phyloP scores from a whole-genome alignment of 2,113 vertebrate species.

The Pachypanchax playfairii region DNA sequence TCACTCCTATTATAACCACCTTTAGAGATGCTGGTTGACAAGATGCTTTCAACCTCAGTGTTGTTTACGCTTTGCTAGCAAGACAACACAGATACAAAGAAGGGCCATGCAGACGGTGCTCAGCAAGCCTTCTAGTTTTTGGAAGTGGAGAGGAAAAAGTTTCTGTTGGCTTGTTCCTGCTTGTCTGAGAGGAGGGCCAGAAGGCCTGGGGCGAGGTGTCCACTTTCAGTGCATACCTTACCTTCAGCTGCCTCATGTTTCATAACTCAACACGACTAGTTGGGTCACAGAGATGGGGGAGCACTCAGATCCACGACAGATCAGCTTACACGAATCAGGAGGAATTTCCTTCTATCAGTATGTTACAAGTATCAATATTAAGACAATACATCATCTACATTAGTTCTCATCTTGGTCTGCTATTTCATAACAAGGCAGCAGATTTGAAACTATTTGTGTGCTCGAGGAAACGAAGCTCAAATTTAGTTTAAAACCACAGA shows the following conservation, averaged over 20 bases:
- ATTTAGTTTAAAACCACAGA: constrained; percentile 26
- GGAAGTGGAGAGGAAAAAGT: constrained; percentile 45
- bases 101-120: constrained; percentile 25
- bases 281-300: constrained; percentile 73
- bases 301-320: constrained; percentile 54
- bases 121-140: constrained; percentile 63
- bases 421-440: constrained; percentile 36
- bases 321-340: constrained; percentile 71
- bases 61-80: constrained; percentile 47
- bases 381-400: constrained; percentile 65
- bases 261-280: constrained; percentile 74
- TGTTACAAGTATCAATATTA: constrained; percentile 60
- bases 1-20: constrained; percentile 45
- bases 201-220: constrained; percentile 78
- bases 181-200: constrained; percentile 76
- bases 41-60: constrained; percentile 48
- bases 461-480: constrained; percentile 33
- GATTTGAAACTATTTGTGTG: constrained; percentile 39
- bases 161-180: constrained; percentile 71
- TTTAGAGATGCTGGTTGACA: constrained; percentile 45
- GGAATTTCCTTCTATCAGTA: constrained; percentile 71
- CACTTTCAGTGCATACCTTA: constrained; percentile 82
- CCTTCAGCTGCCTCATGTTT: constrained; percentile 79
- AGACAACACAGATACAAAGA: constrained; percentile 46
- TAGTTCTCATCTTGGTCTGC: no score